Base-by-base conservation (phyloP, 1,140 invertebrate genomes). In the Gonatopus flavifemur region DNA sequence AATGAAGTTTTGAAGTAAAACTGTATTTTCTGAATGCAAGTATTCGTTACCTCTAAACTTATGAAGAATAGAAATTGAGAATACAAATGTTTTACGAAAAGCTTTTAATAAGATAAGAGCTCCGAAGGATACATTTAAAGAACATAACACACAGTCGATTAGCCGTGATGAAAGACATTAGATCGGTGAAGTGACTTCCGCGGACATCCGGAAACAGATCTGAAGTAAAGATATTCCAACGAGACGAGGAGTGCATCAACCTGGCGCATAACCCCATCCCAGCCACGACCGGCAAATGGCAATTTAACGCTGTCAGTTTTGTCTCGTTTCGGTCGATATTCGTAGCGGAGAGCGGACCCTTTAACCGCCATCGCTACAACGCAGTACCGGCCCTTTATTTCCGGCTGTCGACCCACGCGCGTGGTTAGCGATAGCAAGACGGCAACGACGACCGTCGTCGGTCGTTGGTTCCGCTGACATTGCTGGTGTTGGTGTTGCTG, bases 341-440 rank as follows among this genome's bases (percentile, higher is more conserved):
- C 58, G 57, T n/a, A n/a, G n/a, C n/a, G n/a, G n/a, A n/a, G n/a
- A 55, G 57, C 55, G 57, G n/a, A 68, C 62, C 62, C 67, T 70
- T 70, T 70, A 64, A 67, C 62, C 54, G 59, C 56, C 49, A 57
- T 57, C 58, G 57, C 50, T 69, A n/a, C n/a, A 69, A 70, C 62
- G 66, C 59, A 64, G 43, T 57, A 54, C 56, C 62, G 56, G 66
- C 67, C 67, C 67, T 70, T 68, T 68, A 70, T 70, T 70, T 70
- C 67, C 67, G 65, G 66, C 64, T 69, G 67, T 70, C 67, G 52
- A 61, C 55, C 55, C 57, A 52, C 49, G 38, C 54, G 32, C 49
- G 57, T n/a, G n/a, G n/a, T n/a, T n/a, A n/a, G 38, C 54, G 58
- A 61, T 61, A 57, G 25, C 25, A 28, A 28, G 49, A 58, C 36